These are phyloP conservation scores for Hyppa rectilinea DNA, from an alignment of 2,888 invertebrate species.

Conservation along the genomic window DNA sequence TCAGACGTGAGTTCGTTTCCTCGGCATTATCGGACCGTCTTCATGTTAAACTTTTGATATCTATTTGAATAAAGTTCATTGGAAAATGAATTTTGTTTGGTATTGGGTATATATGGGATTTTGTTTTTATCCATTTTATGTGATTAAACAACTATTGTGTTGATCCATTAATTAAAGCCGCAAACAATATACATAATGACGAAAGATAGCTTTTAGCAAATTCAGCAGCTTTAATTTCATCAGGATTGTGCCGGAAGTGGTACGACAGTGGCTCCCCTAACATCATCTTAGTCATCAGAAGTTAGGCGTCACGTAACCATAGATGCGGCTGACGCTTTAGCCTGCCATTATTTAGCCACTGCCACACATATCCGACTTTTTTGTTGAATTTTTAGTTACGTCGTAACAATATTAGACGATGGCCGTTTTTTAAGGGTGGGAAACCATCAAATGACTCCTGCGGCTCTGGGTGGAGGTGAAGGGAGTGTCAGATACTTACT, in stretches of 20 bases:
- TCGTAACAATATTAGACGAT: neutral
- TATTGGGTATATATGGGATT: no score
- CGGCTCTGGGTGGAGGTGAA: no score
- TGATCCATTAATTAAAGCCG: neutral
- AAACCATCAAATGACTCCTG: no score
- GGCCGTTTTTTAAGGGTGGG: no score
- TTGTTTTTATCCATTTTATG: no score
- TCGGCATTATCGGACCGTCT: conserved; percentile 37
- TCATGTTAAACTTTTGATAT: conserved; percentile 40
- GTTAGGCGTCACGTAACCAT: neutral
- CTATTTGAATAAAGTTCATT: conserved; percentile 37
- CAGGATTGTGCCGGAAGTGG: neutral
- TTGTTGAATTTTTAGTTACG: neutral
- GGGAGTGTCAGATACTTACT: no score
- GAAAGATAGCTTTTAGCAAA: neutral
- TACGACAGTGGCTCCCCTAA: neutral
- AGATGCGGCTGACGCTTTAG: neutral
- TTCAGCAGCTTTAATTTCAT: neutral
- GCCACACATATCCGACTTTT: neutral
- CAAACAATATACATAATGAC: conserved; percentile 1
- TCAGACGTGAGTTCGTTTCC: conserved; percentile 49
- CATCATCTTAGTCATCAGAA: neutral
- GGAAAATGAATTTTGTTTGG: conserved; percentile 31
- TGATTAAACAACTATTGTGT: no score
- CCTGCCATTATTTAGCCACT: neutral